A percentile compares a stretch with the other conserved stretches of the same genome.
Evolutionary conservation across 1,140 invertebrate species (phyloP).

Genomic region (Drosophila orena): DNA sequence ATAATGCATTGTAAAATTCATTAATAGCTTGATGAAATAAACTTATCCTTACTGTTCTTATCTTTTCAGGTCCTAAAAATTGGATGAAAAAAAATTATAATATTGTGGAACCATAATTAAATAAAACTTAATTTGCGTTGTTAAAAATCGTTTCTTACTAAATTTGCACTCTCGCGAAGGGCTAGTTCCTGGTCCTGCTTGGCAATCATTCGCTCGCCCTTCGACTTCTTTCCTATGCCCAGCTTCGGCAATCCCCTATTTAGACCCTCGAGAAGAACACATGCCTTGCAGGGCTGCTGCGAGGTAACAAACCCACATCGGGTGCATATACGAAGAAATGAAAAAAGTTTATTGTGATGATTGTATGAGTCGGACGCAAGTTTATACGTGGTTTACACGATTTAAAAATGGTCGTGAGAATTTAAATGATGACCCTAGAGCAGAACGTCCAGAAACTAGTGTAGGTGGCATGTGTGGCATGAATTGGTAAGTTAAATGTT

Average conservation of each 20-base stretch:
- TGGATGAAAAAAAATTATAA: too few species aligned
- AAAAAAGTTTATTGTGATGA: too few species aligned
- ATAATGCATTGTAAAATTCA: neutral
- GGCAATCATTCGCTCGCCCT: conserved; percentile 88
- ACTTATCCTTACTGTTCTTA: neutral
- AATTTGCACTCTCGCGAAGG: conserved; percentile 72
- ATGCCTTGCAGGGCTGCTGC: conserved; percentile 98
- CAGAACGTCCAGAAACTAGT: too few species aligned
- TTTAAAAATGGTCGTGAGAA: too few species aligned
- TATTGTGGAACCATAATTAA: neutral
- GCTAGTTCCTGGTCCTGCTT: conserved; percentile 84
- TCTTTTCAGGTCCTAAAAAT: conserved; percentile 56
- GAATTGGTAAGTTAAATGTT: conserved; percentile 32
- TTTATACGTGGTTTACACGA: too few species aligned
- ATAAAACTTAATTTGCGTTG: conserved; percentile 16
- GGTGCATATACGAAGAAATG: too few species aligned
- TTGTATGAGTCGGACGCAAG: too few species aligned
- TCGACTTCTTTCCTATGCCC: conserved; percentile 94
- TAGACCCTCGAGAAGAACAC: conserved; percentile 96
- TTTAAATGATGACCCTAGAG: too few species aligned
- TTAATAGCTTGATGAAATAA: neutral
- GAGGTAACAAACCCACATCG: conserved; percentile 98
- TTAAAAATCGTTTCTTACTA: conserved; percentile 85
- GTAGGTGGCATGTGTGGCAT: neutral
- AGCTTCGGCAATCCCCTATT: conserved; percentile 96